These are phyloP conservation scores for Ceriagrion tenellum DNA, from an alignment of 2,888 invertebrate species.

Conservation along the genomic window DNA sequence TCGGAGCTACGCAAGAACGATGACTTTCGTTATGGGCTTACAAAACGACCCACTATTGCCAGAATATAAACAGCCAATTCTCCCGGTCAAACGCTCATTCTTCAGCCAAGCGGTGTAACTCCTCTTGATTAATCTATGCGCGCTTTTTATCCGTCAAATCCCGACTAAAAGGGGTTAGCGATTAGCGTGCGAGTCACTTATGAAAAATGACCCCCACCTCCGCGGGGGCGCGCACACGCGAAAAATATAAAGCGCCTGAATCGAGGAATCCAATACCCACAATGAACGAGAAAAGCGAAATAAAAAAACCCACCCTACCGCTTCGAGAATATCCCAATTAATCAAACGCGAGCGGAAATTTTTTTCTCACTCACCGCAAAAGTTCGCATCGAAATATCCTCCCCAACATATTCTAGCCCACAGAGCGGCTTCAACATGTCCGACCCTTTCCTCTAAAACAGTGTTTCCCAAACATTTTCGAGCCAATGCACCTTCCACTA, in stretches of 20 bases:
- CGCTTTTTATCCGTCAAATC: conserved; percentile 44
- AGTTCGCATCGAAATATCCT: not conserved
- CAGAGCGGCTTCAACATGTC: not conserved
- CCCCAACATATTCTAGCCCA: not conserved
- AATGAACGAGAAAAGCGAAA: conserved; percentile 2
- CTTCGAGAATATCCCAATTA: conserved; percentile 48
- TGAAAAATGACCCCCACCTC: conserved; percentile 60
- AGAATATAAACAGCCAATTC: conserved; percentile 36
- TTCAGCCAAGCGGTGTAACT: not conserved
- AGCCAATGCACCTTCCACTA: too few species aligned
- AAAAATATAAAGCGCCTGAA: conserved; percentile 23
- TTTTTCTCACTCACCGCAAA: conserved; percentile 30
- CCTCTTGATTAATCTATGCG: conserved; percentile 43
- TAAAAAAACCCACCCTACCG: not conserved
- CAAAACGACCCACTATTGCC: conserved; percentile 21
- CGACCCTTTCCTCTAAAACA: too few species aligned
- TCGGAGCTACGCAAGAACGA: not conserved
- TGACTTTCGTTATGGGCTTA: conserved; percentile 27
- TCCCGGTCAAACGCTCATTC: conserved; percentile 44
- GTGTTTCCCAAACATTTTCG: too few species aligned
- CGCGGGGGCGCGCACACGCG: not conserved
- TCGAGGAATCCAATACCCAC: conserved; percentile 59
- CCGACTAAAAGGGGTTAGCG: conserved; percentile 43
- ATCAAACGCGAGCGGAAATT: conserved; percentile 46
- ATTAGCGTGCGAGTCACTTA: conserved; percentile 42